A percentile compares a stretch with the other conserved stretches of the same genome.
Conservation (phyloP, 2,113 vertebrate genomes). For the Lagopus leucura region DNA sequence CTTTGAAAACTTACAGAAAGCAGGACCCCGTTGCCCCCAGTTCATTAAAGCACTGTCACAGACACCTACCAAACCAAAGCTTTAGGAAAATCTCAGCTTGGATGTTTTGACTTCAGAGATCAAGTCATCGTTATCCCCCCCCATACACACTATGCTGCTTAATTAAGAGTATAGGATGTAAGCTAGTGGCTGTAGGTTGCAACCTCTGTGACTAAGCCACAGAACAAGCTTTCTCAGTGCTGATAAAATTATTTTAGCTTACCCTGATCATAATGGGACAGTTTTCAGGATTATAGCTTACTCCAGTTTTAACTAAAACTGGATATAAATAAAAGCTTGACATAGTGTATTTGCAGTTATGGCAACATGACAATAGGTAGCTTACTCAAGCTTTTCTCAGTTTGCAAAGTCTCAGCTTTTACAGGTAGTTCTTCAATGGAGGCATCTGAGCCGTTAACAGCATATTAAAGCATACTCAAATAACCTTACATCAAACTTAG, state of each 20-base stretch:
- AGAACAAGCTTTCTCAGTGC: neutral
- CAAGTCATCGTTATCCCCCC: neutral
- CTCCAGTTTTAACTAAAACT: neutral
- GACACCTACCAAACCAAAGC: neutral
- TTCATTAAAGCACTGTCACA: rapidly evolving
- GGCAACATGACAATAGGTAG: neutral
- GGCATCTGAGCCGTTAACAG: neutral
- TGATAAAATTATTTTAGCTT: neutral
- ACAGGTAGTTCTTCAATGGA: neutral
- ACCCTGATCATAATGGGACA: neutral
- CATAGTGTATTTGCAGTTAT: neutral
- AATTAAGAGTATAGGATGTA: neutral
- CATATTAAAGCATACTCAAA: neutral
- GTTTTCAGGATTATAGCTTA: neutral
- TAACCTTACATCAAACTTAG: neutral
- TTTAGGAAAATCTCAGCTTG: neutral
- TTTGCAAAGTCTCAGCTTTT: neutral
- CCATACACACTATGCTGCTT: neutral
- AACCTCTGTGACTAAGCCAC: neutral
- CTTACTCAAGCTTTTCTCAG: neutral
- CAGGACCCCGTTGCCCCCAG: rapidly evolving
- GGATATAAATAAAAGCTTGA: neutral
- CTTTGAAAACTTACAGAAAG: neutral
- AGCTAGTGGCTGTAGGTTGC: neutral
- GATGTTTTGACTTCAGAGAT: neutral